A percentile compares a stretch with the other conserved stretches of the same genome.
Conservation (phyloP, 2,888 invertebrate genomes). For the Drosophila nr. medialis region DNA sequence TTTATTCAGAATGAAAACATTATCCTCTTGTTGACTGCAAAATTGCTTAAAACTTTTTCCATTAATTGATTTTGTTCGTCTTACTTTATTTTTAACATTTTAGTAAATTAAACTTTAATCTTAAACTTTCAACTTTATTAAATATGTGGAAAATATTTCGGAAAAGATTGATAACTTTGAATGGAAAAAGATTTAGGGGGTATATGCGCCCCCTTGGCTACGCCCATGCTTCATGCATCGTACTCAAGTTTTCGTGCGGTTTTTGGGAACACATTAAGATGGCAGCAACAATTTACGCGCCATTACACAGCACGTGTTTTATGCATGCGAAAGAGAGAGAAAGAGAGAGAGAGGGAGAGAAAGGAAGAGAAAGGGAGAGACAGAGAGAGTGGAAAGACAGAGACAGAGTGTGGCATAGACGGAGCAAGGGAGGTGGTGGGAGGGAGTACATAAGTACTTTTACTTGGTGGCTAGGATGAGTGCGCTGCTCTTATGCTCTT, state of each 20-base stretch:
- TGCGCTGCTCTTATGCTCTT: slow-evolving; percentile 27
- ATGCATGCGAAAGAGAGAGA: slow-evolving; percentile 8
- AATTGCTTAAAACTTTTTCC: background rate
- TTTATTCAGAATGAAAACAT: background rate
- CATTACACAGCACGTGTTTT: slow-evolving; percentile 63
- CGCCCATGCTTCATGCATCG: slow-evolving; percentile 3
- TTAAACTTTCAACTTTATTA: background rate
- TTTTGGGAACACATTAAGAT: slow-evolving; percentile 73
- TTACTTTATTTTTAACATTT: background rate
- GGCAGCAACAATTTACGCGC: slow-evolving; percentile 79
- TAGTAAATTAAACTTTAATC: background rate
- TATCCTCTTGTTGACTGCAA: background rate
- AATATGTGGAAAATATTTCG: too few relatives aligned
- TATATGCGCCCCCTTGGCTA: background rate
- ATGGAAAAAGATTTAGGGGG: background rate
- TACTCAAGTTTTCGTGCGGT: slow-evolving; percentile 55
- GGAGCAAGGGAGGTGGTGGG: background rate
- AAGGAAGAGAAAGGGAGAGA: background rate
- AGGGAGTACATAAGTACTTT: slow-evolving; percentile 33
- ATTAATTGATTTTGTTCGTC: background rate
- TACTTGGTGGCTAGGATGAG: slow-evolving; percentile 19
- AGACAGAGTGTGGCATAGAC: background rate
- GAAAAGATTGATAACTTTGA: background rate
- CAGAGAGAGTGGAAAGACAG: background rate
- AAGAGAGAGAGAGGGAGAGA: background rate